Evolutionary conservation across 2,797 vertebrate species (phyloP), one percentile per base, ranked within the genome.

Genomic region (Buphagus erythrorhynchus): DNA sequence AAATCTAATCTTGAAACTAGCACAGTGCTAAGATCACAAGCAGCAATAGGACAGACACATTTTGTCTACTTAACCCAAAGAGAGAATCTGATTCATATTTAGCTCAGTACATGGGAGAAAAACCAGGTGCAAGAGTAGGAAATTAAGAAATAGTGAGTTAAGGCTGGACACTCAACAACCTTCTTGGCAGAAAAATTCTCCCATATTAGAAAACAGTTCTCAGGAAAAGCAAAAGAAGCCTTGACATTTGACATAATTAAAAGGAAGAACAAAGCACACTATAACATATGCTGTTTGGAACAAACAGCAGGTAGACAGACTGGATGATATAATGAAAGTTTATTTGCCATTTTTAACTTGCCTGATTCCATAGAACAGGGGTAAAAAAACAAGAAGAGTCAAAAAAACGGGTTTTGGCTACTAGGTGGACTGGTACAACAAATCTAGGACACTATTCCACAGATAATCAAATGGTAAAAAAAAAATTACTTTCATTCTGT

Each of bases 211-310:
- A 84, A 90, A 86, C 0, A 63, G 45, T 35, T 84, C 62, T 81
- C 65, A 72, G 66, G 76, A 90, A 72, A 94, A 90, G 65, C 49
- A 94, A 77, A 94, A 66, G 75, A 96, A 94, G 65, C 15, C 62
- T 62, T 81, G 55, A 86, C 43, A 84, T 93, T 78, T 90, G 79
- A 90, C 62, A 68, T 42, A 84, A 90, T 92, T 81, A 75, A 93
- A 95, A 78, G 40, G n/a, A 80, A 93, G 38, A 45, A 71, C 61
- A 83, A 95, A 88, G 81, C 20, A 65, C 38, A n/a, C 33, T 69
- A 45, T 58, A 86, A 35, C 36, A 42, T 88, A 68, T 38, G 86
- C 62, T 78, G 22, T 58, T 33, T 77, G 73, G 88, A 93, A 86
- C 79, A 95, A 86, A 63, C 22, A 72, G 36, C 88, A 86, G 46